Percentiles rank a stretch among this genome's conserved stretches.
phyloP scores from a whole-genome alignment of 2,797 vertebrate genomes.

The Microctenopoma lineatum region DNA sequence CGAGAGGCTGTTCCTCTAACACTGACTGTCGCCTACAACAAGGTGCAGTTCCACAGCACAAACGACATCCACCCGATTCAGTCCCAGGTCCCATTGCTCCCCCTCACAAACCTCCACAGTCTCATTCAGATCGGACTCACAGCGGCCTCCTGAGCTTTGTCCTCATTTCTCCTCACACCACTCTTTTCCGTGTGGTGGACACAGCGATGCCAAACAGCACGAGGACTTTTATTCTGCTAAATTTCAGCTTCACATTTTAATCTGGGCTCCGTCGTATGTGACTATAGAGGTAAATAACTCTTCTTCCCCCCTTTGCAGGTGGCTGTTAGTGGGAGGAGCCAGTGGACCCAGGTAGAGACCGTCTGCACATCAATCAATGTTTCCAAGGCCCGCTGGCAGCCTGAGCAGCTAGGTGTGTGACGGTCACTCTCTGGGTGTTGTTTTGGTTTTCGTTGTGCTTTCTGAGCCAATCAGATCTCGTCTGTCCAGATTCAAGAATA shows the following conservation, averaged over 20 bases:
- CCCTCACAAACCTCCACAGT: too few relatives aligned
- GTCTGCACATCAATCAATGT: conserved; percentile 92
- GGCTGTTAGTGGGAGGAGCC: conserved; percentile 89
- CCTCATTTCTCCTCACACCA: too few relatives aligned
- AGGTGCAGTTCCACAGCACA: conserved; percentile 77
- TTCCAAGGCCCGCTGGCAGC: conserved; percentile 87
- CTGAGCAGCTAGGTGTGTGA: conserved; percentile 86
- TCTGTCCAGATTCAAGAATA: conserved; percentile 83
- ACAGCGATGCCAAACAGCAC: too few relatives aligned
- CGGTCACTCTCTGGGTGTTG: not conserved
- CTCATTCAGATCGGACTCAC: too few relatives aligned
- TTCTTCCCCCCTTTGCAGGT: conserved; percentile 77
- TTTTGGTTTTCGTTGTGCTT: not conserved
- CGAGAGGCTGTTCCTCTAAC: conserved; percentile 92
- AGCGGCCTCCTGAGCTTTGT: too few relatives aligned
- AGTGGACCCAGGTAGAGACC: conserved; percentile 87
- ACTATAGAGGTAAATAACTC: too few relatives aligned
- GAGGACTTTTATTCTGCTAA: too few relatives aligned
- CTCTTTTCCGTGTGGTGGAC: too few relatives aligned
- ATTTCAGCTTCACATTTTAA: too few relatives aligned
- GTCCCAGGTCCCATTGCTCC: too few relatives aligned
- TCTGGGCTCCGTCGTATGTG: too few relatives aligned
- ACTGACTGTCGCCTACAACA: conserved; percentile 91
- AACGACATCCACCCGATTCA: too few relatives aligned
- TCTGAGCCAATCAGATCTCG: not conserved